phyloP scores from a whole-genome alignment of 2,888 invertebrate species.

The Ophion ventricosus region DNA sequence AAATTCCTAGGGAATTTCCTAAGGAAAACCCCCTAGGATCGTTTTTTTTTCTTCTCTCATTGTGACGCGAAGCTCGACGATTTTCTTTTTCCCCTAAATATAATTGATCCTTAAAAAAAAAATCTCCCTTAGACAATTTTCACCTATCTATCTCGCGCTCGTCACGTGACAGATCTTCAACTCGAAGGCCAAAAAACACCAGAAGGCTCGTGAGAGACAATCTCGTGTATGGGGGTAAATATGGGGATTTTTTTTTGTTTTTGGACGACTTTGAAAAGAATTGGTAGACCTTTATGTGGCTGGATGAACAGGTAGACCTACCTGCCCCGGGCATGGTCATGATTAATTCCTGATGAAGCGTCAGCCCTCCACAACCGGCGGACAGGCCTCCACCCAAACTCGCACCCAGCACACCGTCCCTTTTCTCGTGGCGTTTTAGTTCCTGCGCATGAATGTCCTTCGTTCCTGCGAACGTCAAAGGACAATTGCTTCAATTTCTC shows the following conservation, averaged over 20 bases:
- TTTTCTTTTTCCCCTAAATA: neutral
- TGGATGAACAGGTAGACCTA: constrained; percentile 64
- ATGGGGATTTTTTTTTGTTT: constrained; percentile 12
- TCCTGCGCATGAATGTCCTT: constrained; percentile 90
- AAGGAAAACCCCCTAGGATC: no score
- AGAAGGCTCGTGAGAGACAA: neutral
- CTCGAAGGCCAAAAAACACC: neutral
- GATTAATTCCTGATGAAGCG: constrained; percentile 82
- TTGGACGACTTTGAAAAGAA: constrained; percentile 24
- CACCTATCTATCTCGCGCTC: no score
- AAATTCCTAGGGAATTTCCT: no score
- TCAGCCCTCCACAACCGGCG: constrained; percentile 80
- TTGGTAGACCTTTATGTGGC: constrained; percentile 24
- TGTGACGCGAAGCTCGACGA: neutral
- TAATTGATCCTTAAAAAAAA: neutral
- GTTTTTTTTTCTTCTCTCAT: no score
- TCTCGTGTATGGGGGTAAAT: neutral
- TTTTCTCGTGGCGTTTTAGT: constrained; percentile 87
- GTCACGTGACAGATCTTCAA: no score
- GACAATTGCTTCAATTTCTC: constrained; percentile 71
- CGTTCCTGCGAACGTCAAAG: constrained; percentile 85
- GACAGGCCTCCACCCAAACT: constrained; percentile 81
- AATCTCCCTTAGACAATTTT: no score
- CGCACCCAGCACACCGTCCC: constrained; percentile 82
- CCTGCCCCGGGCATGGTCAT: constrained; percentile 81